Evolutionary conservation across 2,797 vertebrate genomes (phyloP), one percentile per base, ranked within the genome.

Genomic region (Lepus oiostolus): DNA sequence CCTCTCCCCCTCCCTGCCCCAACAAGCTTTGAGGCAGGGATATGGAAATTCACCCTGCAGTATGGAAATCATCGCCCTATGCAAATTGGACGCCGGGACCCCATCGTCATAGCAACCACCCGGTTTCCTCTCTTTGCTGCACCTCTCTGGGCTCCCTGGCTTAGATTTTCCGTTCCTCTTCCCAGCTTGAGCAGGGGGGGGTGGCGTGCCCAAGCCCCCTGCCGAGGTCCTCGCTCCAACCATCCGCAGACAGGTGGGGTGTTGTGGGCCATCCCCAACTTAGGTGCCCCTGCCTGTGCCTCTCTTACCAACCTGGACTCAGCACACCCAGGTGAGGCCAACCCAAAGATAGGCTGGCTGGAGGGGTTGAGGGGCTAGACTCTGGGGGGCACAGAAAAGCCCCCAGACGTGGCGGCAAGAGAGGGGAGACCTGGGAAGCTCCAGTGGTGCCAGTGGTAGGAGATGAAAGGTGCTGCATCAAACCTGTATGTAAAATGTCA

Each of bases 41-140:
- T 98, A 99, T 99, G 99, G 99, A 99, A 99, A 99, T 99, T 98
- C 95, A 96, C 97, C 97, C 95, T 97, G 98, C 98, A 98, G 98
- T 99, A 99, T 99, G 99, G 98, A 99, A 99, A 99, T 99, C 97
- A 99, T 96, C 96, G 97, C 98, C 97, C 93, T 98, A 99, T 99
- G 99, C 99, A 99, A 99, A 99, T 99, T 65, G 75, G 91, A 96
- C 4, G 47, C 96, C 8, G 4, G 97, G 98, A 96, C 96, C 94
- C 88, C 1, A 94, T 98, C 95, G 97, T 97, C 97, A 98, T 98
- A 95, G 98, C 98, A 99, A 99, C 98, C 97, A 11, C 84, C 63
- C 76, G 91, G 96, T 95, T 98, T 97, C 90, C 95, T 96, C 47
- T 96, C 83, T 92, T 95, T 79, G 85, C 0, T 0, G 50, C 35